These are phyloP conservation scores for Rhinophrynus dorsalis DNA, from an alignment of 2,797 vertebrate genomes.

Conservation along the genomic window DNA sequence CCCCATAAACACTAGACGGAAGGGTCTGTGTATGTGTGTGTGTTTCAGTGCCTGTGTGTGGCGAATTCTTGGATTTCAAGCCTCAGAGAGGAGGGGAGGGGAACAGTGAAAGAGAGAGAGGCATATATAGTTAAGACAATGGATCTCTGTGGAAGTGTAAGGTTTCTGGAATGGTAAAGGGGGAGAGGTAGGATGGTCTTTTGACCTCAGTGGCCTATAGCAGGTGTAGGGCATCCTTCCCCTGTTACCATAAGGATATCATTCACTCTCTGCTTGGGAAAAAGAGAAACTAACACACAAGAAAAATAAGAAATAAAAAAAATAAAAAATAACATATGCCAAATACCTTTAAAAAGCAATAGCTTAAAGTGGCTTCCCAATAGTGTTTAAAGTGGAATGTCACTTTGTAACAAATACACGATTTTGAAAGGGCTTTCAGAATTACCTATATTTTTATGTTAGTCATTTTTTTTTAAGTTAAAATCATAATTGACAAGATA, in stretches of 20 bases:
- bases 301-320: too few relatives aligned
- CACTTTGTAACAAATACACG: too few relatives aligned
- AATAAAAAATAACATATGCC: too few relatives aligned
- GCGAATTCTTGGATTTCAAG: constrained; percentile 39
- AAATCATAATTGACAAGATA: too few relatives aligned
- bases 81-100: constrained; percentile 29
- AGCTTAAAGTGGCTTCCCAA: too few relatives aligned
- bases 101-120: constrained; percentile 11
- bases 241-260: background rate
- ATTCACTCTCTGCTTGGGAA: too few relatives aligned
- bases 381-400: too few relatives aligned
- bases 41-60: constrained; percentile 17
- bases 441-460: too few relatives aligned
- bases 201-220: constrained; percentile 26
- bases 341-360: too few relatives aligned
- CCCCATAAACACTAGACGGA: constrained; percentile 41
- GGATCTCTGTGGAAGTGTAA: constrained; percentile 38
- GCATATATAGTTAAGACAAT: constrained; percentile 38
- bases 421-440: too few relatives aligned
- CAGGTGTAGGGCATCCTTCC: constrained; percentile 35
- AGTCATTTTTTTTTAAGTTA: too few relatives aligned
- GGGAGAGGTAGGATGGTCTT: constrained; percentile 29
- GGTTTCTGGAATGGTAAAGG: constrained; percentile 10
- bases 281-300: too few relatives aligned
- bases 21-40: constrained; percentile 18